Evolutionary conservation across 2,797 vertebrate species (phyloP), one percentile per base, ranked within the genome.

Genomic region (Sebastes taczanowskii): DNA sequence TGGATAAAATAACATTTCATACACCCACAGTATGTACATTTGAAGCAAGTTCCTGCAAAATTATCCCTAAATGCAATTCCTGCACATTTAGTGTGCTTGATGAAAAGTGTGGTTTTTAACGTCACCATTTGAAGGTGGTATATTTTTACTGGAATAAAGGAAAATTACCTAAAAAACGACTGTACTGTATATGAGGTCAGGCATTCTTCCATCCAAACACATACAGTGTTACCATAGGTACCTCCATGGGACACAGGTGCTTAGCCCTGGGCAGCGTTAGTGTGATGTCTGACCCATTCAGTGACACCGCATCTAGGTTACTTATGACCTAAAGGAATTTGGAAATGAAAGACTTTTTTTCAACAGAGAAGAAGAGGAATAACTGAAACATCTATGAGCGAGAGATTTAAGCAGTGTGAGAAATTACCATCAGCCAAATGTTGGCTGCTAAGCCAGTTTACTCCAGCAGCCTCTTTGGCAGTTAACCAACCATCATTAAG

Each of bases 231-330:
- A 30, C 35, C 11, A 6, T 27, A 49, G 64, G 34, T 58, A 8
- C 38, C 23, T 52, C 29, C 9, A 34, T 55, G 29, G 63, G 18
- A 70, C 30, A 56, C n/a, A 42, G 35, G 62, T 56, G 8, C 62
- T 11, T 20, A 7, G 56, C 59, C 66, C 14, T 32, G 38, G 58
- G 82, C 75, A 59, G 27, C 63, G 27, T 25, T 18, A 14, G 32
- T 58, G 56, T 34, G 35, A 52, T 60, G 38, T 34, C 29, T 20
- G 59, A 69, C 60, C 30, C 6, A 42, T 6, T 65, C 60, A 72
- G 53, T 58, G 35, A n/a, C 62, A 64, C 64, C 16, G 52, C 34
- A 81, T 83, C 25, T 71, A 67, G 71, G 65, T 80, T 82, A 70
- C n/a, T 35, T 67, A 76, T 68, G 71, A 83, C 75, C 66, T 38